Base-by-base conservation (phyloP, 2,888 invertebrate genomes). In the Cerceris rybyensis region DNA sequence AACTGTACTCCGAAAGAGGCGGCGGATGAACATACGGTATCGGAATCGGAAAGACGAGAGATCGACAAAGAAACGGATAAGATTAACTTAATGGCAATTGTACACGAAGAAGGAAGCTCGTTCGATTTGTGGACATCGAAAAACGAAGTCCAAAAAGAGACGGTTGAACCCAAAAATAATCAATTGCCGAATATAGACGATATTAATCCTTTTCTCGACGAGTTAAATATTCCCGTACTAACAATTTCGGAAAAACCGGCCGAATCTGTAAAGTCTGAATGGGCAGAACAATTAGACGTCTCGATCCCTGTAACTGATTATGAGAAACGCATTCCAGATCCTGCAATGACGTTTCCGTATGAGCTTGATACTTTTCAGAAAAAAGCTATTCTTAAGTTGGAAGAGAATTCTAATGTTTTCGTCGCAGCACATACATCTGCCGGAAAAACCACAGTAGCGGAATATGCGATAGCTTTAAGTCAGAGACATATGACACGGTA, bases 371-470 rank as follows among this genome's bases (percentile, higher is more conserved):
- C 95, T 39, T 99, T 99, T 91, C 99, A 99, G 91, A 98, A 99
- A 93, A 97, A 97, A 94, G 99, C 99, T 0, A 98, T 99, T 75
- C 93, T 99, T 7, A 97, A 97, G 91, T 93, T 99, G 69, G 99
- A 99, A 93, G 96, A 97, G 88, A 96, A 97, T 13, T 96, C 98
- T 87, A 98, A 98, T 91, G 98, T 99, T 0, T 99, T 99, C 93
- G 99, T 99, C 0, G 98, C 99, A 0, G 99, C 99, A 0, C 99
- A 99, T 91, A 99, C 99, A 0, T 99, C 99, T 0, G 99, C 99
- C 0, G 98, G 97, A 39, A 99, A 99, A 93, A 99, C 99, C 0
- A 99, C 98, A 0, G 98, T 99, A 0, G 99, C 99, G 0, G 99
- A 99, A 93, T 99, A 99, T 93, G 99, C 99, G 0, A 98, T 99